A percentile compares a stretch with the other conserved stretches of the same genome.
Evolutionary conservation across 2,113 vertebrate species (phyloP).

Genomic region (Sprattus sprattus): DNA sequence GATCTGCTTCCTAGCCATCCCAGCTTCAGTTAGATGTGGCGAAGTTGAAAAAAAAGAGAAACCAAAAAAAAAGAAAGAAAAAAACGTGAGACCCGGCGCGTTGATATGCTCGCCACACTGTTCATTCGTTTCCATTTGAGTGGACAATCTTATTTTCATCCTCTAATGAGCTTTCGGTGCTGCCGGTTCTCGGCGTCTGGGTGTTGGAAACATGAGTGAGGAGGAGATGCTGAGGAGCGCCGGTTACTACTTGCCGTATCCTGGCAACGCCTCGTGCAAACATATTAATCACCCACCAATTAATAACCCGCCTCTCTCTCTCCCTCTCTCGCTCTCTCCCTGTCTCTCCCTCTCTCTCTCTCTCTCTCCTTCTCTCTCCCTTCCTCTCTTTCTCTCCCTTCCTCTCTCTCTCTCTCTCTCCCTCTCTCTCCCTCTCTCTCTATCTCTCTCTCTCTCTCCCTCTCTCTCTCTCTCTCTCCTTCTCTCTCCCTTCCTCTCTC

Average conservation of each 20-base stretch:
- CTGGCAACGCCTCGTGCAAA: constrained; percentile 63
- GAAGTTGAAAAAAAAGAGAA: neutral
- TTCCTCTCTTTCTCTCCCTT: neutral
- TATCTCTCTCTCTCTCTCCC: neutral
- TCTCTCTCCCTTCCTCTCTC: too few species aligned
- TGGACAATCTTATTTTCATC: constrained; percentile 18
- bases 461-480: neutral
- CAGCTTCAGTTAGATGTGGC: neutral
- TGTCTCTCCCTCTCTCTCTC: neutral
- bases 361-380: neutral
- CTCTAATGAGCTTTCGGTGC: neutral
- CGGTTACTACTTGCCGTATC: constrained; percentile 48
- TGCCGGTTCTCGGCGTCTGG: neutral
- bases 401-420: constrained; percentile 7
- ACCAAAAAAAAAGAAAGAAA: constrained; percentile 29
- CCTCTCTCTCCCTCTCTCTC: too few species aligned
- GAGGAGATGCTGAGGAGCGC: constrained; percentile 31
- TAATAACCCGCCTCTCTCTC: constrained; percentile 33
- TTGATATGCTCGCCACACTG: constrained; percentile 9
- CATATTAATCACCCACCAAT: constrained; percentile 58
- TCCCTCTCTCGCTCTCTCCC: neutral
- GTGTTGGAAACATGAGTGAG: constrained; percentile 13
- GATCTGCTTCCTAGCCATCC: neutral
- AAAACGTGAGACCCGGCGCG: constrained; percentile 47
- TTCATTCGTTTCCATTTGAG: constrained; percentile 3